Percentiles rank a stretch among this genome's conserved stretches.
These are phyloP conservation scores for Dasyurus viverrinus DNA, from an alignment of 2,113 vertebrate species.

Conservation along the genomic window DNA sequence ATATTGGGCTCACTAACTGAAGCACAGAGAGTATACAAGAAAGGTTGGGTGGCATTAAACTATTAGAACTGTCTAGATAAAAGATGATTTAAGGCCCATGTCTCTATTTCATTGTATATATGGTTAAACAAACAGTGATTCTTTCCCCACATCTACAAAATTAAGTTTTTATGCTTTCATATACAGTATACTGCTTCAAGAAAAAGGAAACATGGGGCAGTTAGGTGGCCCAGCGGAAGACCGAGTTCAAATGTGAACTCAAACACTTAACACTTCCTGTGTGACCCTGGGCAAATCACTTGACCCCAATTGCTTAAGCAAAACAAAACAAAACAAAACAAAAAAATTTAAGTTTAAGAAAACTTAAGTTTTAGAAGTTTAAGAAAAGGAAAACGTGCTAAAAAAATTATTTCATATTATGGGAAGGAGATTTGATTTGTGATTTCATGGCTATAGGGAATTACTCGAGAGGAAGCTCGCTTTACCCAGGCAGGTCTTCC, in stretches of 20 bases:
- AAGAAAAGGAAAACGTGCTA: slow-evolving; percentile 8
- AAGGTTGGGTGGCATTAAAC: not conserved
- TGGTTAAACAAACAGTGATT: not conserved
- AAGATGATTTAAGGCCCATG: not conserved
- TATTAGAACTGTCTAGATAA: not conserved
- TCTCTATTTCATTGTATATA: not conserved
- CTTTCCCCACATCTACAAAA: not conserved
- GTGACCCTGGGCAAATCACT: no score
- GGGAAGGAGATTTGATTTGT: not conserved
- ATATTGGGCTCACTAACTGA: not conserved
- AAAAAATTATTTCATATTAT: slow-evolving; percentile 9
- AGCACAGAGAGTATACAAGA: not conserved
- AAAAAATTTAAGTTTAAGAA: no score
- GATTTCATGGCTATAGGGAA: not conserved
- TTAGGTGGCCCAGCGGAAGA: no score
- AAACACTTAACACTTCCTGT: no score
- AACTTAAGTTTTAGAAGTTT: no score
- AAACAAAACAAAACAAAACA: no score
- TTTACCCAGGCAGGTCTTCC: slow-evolving; percentile 8
- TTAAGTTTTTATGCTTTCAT: not conserved
- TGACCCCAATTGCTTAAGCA: no score
- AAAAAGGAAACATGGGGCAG: not conserved
- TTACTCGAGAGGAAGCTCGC: not conserved
- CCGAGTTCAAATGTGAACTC: no score
- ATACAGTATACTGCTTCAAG: not conserved